Base-by-base conservation (phyloP, 2,113 vertebrate genomes). In the Suricata suricatta region DNA sequence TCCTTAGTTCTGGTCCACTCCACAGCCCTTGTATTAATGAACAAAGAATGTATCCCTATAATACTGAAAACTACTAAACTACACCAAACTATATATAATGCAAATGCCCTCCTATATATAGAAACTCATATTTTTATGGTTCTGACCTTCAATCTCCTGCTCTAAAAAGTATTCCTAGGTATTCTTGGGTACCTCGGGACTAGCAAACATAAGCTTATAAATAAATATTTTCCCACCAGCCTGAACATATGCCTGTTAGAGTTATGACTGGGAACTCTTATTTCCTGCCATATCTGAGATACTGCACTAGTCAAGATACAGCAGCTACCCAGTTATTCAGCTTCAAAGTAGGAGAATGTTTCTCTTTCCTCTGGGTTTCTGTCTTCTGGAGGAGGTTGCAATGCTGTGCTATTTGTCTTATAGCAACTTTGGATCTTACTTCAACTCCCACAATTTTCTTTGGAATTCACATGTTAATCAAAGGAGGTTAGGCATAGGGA, bases 101-200 rank as follows among this genome's bases (percentile, higher is more conserved):
- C 5, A 76, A 76, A 52, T 68, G 4, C 0, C n/a, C 81, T n/a
- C 63, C 27, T 35, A 72, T 3, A 44, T 89, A 14, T 7, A 85
- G 89, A 94, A 92, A 47, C n/a, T n/a, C 44, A 47, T 27, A 83
- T 63, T 76, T 95, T 83, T 69, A 92, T 69, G 29, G 17, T 88
- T 83, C 27, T 92, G 60, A 88, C 47, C 31, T 68, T 93, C 47
- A 68, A 9, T 74, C 81, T 81, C 27, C 25, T 41, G 2, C 21
- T 77, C 13, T 91, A 86, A 93, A 74, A 80, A 38, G 3, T 95
- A 50, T n/a, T 81, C 21, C 72, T 29, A 63, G 33, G 16, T 89
- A 63, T 71, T 64, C 63, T 83, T 31, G 23, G 9, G 21, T 77
- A 41, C 60, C 71, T 14, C 57, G 41, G 85, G 63, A 89, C 79